These are phyloP conservation scores for Heliornis fulica DNA, from an alignment of 2,113 vertebrate species.

Conservation along the genomic window DNA sequence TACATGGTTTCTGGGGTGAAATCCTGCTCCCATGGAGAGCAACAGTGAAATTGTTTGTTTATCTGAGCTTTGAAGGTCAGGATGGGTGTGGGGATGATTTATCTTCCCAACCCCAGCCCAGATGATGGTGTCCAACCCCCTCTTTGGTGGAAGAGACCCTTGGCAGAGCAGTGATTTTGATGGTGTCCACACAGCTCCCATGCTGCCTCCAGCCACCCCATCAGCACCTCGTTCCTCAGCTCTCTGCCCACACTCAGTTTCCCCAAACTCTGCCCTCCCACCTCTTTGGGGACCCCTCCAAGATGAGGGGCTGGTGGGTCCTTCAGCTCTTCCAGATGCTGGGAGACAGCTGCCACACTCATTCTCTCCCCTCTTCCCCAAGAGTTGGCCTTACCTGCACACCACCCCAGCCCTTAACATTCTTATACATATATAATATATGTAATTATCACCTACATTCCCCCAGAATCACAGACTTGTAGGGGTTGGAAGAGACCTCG, in stretches of 20 bases:
- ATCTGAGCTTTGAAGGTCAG: background rate
- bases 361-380: too few species aligned
- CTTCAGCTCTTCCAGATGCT: too few species aligned
- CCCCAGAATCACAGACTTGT: too few species aligned
- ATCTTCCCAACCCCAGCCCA: background rate
- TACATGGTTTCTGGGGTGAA: background rate
- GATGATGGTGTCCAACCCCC: background rate
- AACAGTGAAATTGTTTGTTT: background rate
- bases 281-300: background rate
- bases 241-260: background rate
- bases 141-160: too few species aligned
- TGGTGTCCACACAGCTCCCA: background rate
- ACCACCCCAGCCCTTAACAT: background rate
- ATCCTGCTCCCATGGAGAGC: background rate
- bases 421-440: too few species aligned
- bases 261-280: background rate
- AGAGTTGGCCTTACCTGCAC: fast-evolving
- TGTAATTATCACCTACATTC: background rate
- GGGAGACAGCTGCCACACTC: background rate
- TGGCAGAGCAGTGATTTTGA: too few species aligned
- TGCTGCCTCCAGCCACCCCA: fast-evolving
- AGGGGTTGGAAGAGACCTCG: too few species aligned
- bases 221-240: background rate
- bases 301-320: background rate
- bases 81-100: background rate